phyloP scores from a whole-genome alignment of 2,888 invertebrate species.

The Cephus pulcher region DNA sequence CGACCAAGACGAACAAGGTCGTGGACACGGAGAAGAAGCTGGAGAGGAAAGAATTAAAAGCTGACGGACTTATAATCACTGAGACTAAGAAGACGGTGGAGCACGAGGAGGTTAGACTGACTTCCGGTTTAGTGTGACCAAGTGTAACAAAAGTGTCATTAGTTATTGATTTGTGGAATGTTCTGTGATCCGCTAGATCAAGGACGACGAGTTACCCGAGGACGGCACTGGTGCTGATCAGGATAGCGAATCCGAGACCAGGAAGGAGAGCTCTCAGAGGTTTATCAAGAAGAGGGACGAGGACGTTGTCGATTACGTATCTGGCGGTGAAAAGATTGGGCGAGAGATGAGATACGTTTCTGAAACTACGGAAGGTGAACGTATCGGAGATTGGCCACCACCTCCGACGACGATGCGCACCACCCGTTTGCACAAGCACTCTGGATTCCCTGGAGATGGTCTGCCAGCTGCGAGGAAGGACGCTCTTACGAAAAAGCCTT shows the following conservation, averaged over 20 bases:
- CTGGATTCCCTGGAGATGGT: conserved; percentile 53
- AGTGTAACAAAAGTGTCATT: neutral
- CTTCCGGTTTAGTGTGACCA: neutral
- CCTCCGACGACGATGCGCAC: conserved; percentile 53
- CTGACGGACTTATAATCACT: conserved; percentile 87
- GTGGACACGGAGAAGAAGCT: conserved; percentile 88
- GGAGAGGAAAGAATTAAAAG: conserved; percentile 80
- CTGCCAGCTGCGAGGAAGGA: conserved; percentile 78
- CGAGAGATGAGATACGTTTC: conserved; percentile 86
- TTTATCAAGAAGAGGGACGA: conserved; percentile 82
- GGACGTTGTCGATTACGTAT: conserved; percentile 85
- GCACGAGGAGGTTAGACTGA: conserved; percentile 75
- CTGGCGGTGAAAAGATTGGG: conserved; percentile 83
- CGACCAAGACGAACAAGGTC: conserved; percentile 81
- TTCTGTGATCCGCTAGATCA: conserved; percentile 63
- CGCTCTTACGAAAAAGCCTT: conserved; percentile 81
- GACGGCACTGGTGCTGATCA: conserved; percentile 55
- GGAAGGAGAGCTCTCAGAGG: conserved; percentile 70
- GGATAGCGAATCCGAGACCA: conserved; percentile 65
- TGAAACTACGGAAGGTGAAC: conserved; percentile 84
- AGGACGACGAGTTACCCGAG: conserved; percentile 79
- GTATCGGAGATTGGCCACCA: conserved; percentile 68
- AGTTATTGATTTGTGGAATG: neutral
- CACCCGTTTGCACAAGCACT: conserved; percentile 49
- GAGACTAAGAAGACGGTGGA: conserved; percentile 86